Evolutionary conservation across 2,888 invertebrate genomes (phyloP), one percentile per base, ranked within the genome.

Genomic region (Platycnemis pennipes): DNA sequence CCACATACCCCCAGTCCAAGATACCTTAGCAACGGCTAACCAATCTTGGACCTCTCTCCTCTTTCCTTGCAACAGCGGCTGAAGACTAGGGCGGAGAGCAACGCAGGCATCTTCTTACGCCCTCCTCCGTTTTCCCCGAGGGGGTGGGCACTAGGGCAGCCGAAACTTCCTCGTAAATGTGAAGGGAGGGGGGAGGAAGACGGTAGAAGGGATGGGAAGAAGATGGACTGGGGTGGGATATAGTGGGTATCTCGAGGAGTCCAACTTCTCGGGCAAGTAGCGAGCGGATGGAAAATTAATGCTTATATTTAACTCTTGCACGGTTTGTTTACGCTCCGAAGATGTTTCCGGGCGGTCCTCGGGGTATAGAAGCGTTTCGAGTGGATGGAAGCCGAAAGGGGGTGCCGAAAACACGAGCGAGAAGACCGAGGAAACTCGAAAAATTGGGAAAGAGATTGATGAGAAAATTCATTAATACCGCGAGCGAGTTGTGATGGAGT

Each of bases 291-390:
- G 56, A 89, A 89, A 56, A 89, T 89, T 89, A 89, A 89, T 42
- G 89, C 89, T 89, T 42, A 56, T 56, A 89, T 89, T 56, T 89
- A 89, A 89, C 89, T 89, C 53, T 89, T 63, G 89, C 89, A 89
- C 56, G 89, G 53, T 37, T 42, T 89, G 89, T 89, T 89, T 89
- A 56, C 89, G 53, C 42, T 89, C 89, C 53, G 37, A 37, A 89
- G 89, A 89, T 89, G 37, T 22, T 56, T 53, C 53, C 53, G 26
- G 89, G 42, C 37, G 49, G 53, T 56, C 56, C 63, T 13, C 31
- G 42, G 31, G 22, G 89, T 37, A 37, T 77, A 37, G 77, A 37
- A 37, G 56, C 19, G 42, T 89, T 22, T 89, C 56, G 42, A 53
- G 53, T n/a, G 42, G 88, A 89, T 37, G 37, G n/a, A 26, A 4